phyloP scores from a whole-genome alignment of 1,140 invertebrate genomes.

The Drosophila malerkotliana region DNA sequence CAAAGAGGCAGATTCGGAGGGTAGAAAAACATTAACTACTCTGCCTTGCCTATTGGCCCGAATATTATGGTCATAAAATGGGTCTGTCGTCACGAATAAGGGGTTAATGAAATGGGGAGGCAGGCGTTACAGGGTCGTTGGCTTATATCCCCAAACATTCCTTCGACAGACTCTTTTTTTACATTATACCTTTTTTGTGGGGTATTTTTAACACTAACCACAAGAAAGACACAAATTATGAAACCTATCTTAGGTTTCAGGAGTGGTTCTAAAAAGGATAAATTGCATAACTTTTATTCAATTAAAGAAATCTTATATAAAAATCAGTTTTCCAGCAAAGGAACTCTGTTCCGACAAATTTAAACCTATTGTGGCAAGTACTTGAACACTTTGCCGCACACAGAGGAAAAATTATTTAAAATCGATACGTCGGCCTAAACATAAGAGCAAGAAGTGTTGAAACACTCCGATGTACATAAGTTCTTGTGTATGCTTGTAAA shows the following conservation, averaged over 20 bases:
- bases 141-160: not conserved
- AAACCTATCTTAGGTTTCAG: too few relatives aligned
- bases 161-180: not conserved
- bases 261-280: not conserved
- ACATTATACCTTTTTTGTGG: too few relatives aligned
- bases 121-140: constrained; percentile 1
- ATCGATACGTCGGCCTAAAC: constrained; percentile 44
- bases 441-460: constrained; percentile 33
- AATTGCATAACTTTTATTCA: not conserved
- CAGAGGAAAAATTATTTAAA: constrained; percentile 24
- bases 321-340: not conserved
- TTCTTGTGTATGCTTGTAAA: constrained; percentile 33
- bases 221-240: too few relatives aligned
- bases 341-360: not conserved
- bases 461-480: constrained; percentile 42
- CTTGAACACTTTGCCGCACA: constrained; percentile 19
- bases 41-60: constrained; percentile 14
- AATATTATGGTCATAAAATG: constrained; percentile 35
- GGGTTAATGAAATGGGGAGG: constrained; percentile 8
- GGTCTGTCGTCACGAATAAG: constrained; percentile 20
- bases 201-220: not conserved
- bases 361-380: not conserved
- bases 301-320: not conserved
- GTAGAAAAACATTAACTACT: constrained; percentile 27
- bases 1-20: constrained; percentile 12